Conservation (phyloP, 2,888 invertebrate genomes). For the Drosophila limbata region DNA sequence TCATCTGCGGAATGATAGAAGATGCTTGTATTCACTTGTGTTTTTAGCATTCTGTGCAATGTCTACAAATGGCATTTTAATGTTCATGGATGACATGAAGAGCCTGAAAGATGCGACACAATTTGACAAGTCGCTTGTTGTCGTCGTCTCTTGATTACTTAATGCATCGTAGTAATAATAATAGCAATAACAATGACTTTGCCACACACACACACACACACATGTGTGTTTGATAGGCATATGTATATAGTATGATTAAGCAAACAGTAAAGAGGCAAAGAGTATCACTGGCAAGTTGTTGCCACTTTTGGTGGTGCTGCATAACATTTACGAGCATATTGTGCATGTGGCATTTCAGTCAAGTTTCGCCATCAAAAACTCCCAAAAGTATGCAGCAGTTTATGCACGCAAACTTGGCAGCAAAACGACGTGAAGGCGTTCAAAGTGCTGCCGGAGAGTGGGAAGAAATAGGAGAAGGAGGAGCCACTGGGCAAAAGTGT, state of each 20-base stretch:
- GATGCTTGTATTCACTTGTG: constrained; percentile 1
- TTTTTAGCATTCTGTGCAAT: background rate
- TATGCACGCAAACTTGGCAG: constrained; percentile 68
- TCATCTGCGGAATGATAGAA: background rate
- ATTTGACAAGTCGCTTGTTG: constrained; percentile 28
- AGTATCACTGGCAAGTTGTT: constrained; percentile 34
- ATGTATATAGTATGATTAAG: constrained; percentile 29
- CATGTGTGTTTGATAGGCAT: constrained; percentile 1
- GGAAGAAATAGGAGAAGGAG: background rate
- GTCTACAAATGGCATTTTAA: constrained; percentile 26
- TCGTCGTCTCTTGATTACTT: constrained; percentile 26
- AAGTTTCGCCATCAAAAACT: constrained; percentile 71
- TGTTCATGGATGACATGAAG: constrained; percentile 16
- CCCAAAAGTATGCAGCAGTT: constrained; percentile 76
- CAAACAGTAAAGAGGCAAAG: constrained; percentile 20
- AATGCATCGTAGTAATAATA: constrained; percentile 30
- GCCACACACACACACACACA: constrained; percentile 1
- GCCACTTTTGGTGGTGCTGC: constrained; percentile 36
- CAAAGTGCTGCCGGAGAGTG: background rate
- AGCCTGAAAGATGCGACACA: constrained; percentile 1
- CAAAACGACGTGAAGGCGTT: constrained; percentile 49
- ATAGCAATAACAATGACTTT: constrained; percentile 15
- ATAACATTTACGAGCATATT: constrained; percentile 55
- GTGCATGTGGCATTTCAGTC: constrained; percentile 54
- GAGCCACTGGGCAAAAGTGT: background rate